Base-by-base conservation (phyloP, 1,140 invertebrate species). In the Bombus superbus region DNA sequence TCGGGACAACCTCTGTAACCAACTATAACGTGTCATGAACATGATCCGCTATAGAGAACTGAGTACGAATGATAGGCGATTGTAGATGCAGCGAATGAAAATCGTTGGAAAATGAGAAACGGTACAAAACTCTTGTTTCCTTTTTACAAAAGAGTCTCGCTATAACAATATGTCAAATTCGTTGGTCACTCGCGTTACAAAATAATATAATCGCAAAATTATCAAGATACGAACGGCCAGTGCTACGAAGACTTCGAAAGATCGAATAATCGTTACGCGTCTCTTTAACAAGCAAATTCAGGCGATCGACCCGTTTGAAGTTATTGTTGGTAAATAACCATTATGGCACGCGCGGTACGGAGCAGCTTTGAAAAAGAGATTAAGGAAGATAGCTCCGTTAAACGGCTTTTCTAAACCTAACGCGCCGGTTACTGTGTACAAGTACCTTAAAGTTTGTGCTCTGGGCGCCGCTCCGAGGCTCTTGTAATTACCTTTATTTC, bases 401-500 rank as follows among this genome's bases (percentile, higher is more conserved):
- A 78, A 59, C 53, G 38, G 35, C 75, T 78, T 40, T 64, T 64
- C 42, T 32, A 64, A 64, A 78, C 38, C 25, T 42, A 42, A 64
- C 57, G 35, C 6, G 44, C n/a, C 25, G 44, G 47, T 57, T 62
- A 42, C 57, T 35, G 6, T 32, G 25, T 44, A 42, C 28, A 64
- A 59, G 13, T 38, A 53, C 38, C 57, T 78, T 64, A 32, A 64
- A 78, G 38, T 64, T 76, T 78, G 15, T 9, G 8, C 75, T 57
- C 8, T 2, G 3, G 28, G 42, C 15, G 42, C 2, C 32, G 22
- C 73, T 18, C 2, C 38, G 9, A 18, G 38, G 38, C 28, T 64
- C 42, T 28, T 8, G 13, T 78, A 78, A 78, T 78, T 78, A 78
- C 75, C 59, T 42, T 66, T 40, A 78, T 78, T 78, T 64, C 22